phyloP scores from a whole-genome alignment of 2,888 invertebrate species.

The Tridacna gigas region DNA sequence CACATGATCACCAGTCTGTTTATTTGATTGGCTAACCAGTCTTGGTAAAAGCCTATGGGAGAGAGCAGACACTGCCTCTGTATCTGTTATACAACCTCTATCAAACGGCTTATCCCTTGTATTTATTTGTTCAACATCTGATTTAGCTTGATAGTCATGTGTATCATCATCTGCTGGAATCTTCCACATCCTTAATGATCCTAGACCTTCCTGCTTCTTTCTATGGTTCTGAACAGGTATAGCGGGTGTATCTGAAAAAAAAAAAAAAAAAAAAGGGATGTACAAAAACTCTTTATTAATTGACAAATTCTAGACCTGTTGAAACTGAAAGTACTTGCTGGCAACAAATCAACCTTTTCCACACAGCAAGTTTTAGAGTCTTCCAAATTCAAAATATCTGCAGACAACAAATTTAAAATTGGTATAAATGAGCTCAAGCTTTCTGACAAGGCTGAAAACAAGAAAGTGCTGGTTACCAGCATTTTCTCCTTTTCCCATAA shows the following conservation, averaged over 20 bases:
- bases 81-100: slow-evolving; percentile 35
- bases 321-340: too few relatives aligned
- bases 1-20: not conserved
- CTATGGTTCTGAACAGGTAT: slow-evolving; percentile 2
- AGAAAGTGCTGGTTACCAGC: too few relatives aligned
- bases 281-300: too few relatives aligned
- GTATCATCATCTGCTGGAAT: not conserved
- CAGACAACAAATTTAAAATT: too few relatives aligned
- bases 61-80: slow-evolving; percentile 33
- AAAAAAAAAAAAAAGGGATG: not conserved
- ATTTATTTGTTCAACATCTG: slow-evolving; percentile 31
- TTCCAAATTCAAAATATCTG: too few relatives aligned
- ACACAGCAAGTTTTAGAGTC: too few relatives aligned
- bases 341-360: too few relatives aligned
- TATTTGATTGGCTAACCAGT: not conserved
- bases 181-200: not conserved
- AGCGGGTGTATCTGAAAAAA: slow-evolving; percentile 10
- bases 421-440: too few relatives aligned
- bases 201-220: not conserved
- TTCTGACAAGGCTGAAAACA: too few relatives aligned
- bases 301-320: too few relatives aligned
- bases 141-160: slow-evolving; percentile 18
- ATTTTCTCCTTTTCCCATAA: too few relatives aligned
- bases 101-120: not conserved
- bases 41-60: slow-evolving; percentile 33